Conservation (phyloP, 1,140 invertebrate species). For the Aplysia californica region DNA sequence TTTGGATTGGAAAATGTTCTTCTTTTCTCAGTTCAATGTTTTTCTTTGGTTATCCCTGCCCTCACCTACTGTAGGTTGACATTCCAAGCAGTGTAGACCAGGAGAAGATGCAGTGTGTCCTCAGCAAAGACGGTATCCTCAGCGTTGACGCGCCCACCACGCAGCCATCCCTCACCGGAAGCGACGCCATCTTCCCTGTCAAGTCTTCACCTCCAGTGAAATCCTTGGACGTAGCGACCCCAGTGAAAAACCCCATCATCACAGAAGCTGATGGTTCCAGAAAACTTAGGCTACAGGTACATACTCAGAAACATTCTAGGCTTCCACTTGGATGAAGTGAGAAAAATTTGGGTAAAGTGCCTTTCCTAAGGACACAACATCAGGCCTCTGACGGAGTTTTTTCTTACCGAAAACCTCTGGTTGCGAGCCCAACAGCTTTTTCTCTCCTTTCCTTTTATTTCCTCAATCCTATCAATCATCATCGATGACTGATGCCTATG, state of each 20-base stretch:
- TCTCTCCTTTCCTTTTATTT: too few species aligned
- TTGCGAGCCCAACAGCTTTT: too few species aligned
- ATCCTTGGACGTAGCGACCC: constrained; percentile 48
- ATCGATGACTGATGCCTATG: too few species aligned
- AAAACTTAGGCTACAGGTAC: constrained; percentile 51
- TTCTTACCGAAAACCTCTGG: not conserved
- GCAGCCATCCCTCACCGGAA: constrained; percentile 16
- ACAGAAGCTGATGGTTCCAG: constrained; percentile 60
- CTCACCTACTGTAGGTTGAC: constrained; percentile 60
- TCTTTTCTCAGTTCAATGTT: too few species aligned
- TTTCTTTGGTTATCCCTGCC: too few species aligned
- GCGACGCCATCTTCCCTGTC: constrained; percentile 47
- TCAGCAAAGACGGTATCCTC: constrained; percentile 64
- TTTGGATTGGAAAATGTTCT: too few species aligned
- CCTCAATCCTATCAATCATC: too few species aligned
- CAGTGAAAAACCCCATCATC: constrained; percentile 61
- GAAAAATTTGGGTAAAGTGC: too few species aligned
- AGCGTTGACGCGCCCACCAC: constrained; percentile 55
- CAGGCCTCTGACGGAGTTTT: too few species aligned
- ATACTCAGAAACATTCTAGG: too few species aligned
- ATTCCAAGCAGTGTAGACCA: constrained; percentile 62
- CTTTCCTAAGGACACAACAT: too few species aligned
- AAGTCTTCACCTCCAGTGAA: constrained; percentile 31
- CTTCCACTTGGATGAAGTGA: not conserved
- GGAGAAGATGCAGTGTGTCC: constrained; percentile 55